Evolutionary conservation across 2,113 vertebrate species (phyloP), one percentile per base, ranked within the genome.

Genomic region (Myiozetetes cayanensis): DNA sequence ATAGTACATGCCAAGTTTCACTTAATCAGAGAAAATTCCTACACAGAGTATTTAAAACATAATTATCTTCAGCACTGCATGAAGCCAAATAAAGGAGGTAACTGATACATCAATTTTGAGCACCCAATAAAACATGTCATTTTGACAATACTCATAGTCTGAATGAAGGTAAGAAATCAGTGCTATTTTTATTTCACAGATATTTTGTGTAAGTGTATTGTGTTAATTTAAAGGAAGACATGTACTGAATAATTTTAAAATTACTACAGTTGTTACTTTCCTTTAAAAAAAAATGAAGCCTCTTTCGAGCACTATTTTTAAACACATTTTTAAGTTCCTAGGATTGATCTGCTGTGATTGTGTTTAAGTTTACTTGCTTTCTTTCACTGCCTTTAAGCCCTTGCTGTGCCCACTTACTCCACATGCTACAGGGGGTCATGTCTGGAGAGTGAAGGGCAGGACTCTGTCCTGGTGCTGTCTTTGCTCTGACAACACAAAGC

Each of bases 341-440:
- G 23, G 76, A 71, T 7, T 14, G 10, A 73, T 35, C 23, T 50
- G 24, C 23, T 37, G 20, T 35, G 52, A n/a, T 44, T 27, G 56
- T 27, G 82, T 67, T 13, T 44, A 59, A 11, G 16, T 55, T 79
- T 41, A 25, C n/a, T 71, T 75, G 10, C 7, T 59, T 90, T 76
- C 28, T 83, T 80, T 43, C 30, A 27, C 55, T 80, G 31, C 52
- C 20, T 80, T 55, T 19, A 63, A 83, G 41, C 15, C 20, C 9
- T 20, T 59, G 16, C 39, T 89, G 31, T 10, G 14, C n/a, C 39
- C 35, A 33, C 24, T 65, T 20, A 41, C 27, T 67, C 56, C n/a
- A 1, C 5, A 53, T 5, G 25, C 27, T 12, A 3, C 0, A 67
- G 7, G n/a, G 71, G 27, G 37, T n/a, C 19, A 19, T 8, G 27